A percentile compares a stretch with the other conserved stretches of the same genome.
phyloP scores from a whole-genome alignment of 2,113 vertebrate genomes.

The Leptosomus discolor region DNA sequence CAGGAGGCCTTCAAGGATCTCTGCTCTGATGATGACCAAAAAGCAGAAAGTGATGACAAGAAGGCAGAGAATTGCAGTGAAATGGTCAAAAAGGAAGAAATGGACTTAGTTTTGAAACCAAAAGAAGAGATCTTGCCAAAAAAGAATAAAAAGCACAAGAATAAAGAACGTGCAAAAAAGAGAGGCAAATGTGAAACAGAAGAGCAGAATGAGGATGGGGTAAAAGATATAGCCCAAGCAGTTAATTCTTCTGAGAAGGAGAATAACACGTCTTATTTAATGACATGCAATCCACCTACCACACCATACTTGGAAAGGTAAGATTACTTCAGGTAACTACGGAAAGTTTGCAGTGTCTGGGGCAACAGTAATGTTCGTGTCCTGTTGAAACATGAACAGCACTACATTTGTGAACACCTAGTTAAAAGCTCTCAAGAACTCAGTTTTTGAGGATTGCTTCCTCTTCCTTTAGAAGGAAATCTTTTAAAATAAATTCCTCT shows the following conservation, averaged over 20 bases:
- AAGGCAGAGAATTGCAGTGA: not conserved
- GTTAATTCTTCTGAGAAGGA: slow-evolving; percentile 54
- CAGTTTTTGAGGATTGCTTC: not conserved
- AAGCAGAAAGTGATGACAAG: slow-evolving; percentile 11
- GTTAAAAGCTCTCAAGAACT: not conserved
- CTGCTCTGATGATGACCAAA: slow-evolving; percentile 5
- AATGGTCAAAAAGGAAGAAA: not conserved
- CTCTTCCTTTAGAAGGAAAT: not conserved
- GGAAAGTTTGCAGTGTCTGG: not conserved
- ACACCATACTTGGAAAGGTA: slow-evolving; percentile 86
- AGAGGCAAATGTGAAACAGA: not conserved
- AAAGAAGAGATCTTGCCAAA: not conserved
- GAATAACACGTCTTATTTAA: slow-evolving; percentile 62
- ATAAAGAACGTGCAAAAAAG: slow-evolving; percentile 18
- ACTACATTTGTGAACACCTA: not conserved
- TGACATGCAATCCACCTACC: slow-evolving; percentile 80
- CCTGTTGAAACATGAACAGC: not conserved
- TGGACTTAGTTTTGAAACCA: not conserved
- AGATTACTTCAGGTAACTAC: not conserved
- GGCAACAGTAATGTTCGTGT: not conserved
- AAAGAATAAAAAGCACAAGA: slow-evolving; percentile 27
- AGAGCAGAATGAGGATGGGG: not conserved
- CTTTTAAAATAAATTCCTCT: not conserved
- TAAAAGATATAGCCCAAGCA: not conserved
- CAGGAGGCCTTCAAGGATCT: not conserved